These are phyloP conservation scores for Heterohyrax brucei DNA, from an alignment of 2,797 vertebrate genomes.

Conservation along the genomic window DNA sequence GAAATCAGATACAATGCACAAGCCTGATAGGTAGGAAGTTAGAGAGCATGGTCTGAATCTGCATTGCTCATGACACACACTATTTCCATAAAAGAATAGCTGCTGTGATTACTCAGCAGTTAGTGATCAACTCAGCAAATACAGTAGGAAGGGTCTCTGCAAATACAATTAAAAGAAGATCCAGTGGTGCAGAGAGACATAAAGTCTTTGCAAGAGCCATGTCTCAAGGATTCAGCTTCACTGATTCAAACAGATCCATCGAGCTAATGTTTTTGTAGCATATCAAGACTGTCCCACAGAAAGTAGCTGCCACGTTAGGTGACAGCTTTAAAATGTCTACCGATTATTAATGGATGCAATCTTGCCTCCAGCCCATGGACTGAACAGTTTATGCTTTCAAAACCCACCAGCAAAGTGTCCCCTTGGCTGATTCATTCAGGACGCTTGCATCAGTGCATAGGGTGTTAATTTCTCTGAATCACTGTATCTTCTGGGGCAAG, in stretches of 20 bases:
- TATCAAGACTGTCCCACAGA: background rate
- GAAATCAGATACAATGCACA: background rate
- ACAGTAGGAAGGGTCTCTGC: background rate
- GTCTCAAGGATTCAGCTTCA: background rate
- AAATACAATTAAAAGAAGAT: slow-evolving; percentile 24
- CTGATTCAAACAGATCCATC: background rate
- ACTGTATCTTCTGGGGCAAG: background rate
- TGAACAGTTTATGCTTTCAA: background rate
- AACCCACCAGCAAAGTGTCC: background rate
- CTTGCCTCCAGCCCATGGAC: background rate
- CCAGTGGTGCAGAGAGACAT: background rate
- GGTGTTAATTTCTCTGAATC: background rate
- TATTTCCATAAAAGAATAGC: background rate
- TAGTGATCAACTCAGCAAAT: background rate
- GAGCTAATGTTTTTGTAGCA: background rate
- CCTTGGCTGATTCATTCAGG: background rate
- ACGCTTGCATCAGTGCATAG: background rate
- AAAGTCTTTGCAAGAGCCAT: background rate
- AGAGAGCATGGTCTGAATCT: background rate
- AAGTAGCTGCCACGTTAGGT: background rate
- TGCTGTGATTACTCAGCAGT: background rate
- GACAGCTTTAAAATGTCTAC: background rate
- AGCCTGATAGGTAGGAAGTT: background rate
- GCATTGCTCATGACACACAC: background rate
- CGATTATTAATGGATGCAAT: background rate